Conservation (phyloP, 2,888 invertebrate species). For the Acrobasis suavella region DNA sequence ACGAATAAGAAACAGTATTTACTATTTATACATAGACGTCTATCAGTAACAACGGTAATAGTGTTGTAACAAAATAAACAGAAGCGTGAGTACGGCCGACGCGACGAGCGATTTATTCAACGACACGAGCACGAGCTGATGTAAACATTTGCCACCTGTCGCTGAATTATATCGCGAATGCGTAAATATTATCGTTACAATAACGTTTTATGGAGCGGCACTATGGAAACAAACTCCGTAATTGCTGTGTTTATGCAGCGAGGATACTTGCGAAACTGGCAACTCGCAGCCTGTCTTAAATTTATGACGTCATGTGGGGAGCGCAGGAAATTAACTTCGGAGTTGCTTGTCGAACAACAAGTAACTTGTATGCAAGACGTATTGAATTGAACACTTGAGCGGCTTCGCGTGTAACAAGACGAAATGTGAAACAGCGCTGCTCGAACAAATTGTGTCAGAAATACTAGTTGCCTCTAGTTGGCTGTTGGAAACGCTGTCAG, state of each 20-base stretch:
- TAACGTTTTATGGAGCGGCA: constrained; percentile 41
- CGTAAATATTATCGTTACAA: constrained; percentile 41
- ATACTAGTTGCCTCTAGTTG: neutral
- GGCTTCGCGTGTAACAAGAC: neutral
- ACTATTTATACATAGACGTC: constrained; percentile 34
- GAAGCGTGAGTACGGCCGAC: constrained; percentile 45
- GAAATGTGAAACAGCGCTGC: constrained; percentile 1
- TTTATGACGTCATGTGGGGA: constrained; percentile 47
- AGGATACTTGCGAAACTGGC: constrained; percentile 33
- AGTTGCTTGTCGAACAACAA: constrained; percentile 35
- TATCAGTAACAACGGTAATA: constrained; percentile 38
- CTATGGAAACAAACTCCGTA: constrained; percentile 45
- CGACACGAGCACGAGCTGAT: constrained; percentile 42
- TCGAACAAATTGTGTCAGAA: constrained; percentile 10
- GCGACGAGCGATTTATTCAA: constrained; percentile 62
- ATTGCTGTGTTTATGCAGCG: constrained; percentile 43
- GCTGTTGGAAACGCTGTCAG: constrained; percentile 14
- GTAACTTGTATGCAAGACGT: constrained; percentile 26
- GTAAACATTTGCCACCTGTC: constrained; percentile 59
- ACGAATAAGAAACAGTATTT: neutral
- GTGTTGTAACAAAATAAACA: constrained; percentile 61
- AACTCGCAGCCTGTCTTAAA: constrained; percentile 40
- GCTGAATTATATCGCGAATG: constrained; percentile 56
- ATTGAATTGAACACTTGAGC: constrained; percentile 10
- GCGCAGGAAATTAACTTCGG: constrained; percentile 48